Evolutionary conservation across 2,113 vertebrate genomes (phyloP).

Genomic region (Pithys albifrons): DNA sequence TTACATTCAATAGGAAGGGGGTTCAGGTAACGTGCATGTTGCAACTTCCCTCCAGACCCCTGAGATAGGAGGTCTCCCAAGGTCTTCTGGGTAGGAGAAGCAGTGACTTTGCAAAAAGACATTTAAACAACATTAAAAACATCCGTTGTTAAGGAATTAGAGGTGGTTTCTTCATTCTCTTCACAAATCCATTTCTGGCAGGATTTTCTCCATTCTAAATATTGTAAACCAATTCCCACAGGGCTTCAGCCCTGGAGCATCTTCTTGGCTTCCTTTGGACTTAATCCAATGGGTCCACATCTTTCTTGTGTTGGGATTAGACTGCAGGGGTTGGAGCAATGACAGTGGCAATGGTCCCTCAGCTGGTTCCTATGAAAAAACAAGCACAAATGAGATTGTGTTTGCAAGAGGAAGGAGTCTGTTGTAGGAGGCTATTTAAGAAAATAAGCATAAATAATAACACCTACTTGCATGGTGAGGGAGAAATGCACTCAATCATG

Average conservation of each 20-base stretch:
- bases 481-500: neutral
- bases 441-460: slow-evolving; percentile 41
- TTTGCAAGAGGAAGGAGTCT: neutral
- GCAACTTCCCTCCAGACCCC: no score
- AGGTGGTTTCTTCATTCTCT: no score
- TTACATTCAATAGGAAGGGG: no score
- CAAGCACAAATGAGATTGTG: neutral
- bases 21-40: no score
- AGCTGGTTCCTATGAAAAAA: neutral
- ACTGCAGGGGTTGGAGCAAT: neutral
- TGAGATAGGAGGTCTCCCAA: no score
- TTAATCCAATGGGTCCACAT: accelerated
- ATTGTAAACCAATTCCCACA: no score
- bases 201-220: no score
- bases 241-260: neutral
- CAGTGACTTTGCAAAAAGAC: no score
- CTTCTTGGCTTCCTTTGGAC: neutral
- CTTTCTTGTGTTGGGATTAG: neutral
- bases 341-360: accelerated
- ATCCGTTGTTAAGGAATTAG: no score
- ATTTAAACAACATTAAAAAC: no score
- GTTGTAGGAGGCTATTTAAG: neutral
- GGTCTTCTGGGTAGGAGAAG: no score
- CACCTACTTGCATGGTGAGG: slow-evolving; percentile 8
- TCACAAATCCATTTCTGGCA: no score